phyloP scores from a whole-genome alignment of 2,113 vertebrate genomes.

The Platanista minor region DNA sequence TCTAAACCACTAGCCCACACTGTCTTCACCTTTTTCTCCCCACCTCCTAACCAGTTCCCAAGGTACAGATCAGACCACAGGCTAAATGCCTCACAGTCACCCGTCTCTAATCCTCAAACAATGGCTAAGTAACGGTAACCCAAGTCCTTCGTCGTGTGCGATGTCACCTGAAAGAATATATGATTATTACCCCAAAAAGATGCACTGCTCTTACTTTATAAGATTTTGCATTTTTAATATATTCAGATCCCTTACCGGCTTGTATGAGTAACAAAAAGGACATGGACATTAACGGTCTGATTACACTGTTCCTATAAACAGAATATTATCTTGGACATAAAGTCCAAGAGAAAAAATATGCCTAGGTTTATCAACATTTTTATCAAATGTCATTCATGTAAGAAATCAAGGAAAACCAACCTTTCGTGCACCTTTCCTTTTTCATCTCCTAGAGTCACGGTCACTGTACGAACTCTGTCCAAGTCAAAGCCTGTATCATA shows the following conservation, averaged over 20 bases:
- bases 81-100: background rate
- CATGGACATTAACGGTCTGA: background rate
- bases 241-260: background rate
- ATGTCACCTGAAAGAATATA: background rate
- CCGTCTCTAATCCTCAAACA: background rate
- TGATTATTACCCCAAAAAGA: background rate
- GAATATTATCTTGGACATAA: background rate
- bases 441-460: constrained; percentile 95
- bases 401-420: constrained; percentile 79
- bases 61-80: background rate
- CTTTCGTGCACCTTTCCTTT: constrained; percentile 98
- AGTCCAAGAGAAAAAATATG: background rate
- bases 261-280: background rate
- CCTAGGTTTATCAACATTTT: background rate
- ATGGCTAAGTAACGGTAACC: background rate
- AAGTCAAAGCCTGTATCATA: constrained; percentile 92
- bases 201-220: background rate
- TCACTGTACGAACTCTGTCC: constrained; percentile 93
- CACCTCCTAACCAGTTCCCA: background rate
- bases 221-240: background rate
- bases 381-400: background rate
- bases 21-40: background rate
- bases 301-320: background rate
- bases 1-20: constrained; percentile 26
- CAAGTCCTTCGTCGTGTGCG: background rate